Conservation (phyloP, 2,797 vertebrate species). For the Typhlichthys eigenmanni region DNA sequence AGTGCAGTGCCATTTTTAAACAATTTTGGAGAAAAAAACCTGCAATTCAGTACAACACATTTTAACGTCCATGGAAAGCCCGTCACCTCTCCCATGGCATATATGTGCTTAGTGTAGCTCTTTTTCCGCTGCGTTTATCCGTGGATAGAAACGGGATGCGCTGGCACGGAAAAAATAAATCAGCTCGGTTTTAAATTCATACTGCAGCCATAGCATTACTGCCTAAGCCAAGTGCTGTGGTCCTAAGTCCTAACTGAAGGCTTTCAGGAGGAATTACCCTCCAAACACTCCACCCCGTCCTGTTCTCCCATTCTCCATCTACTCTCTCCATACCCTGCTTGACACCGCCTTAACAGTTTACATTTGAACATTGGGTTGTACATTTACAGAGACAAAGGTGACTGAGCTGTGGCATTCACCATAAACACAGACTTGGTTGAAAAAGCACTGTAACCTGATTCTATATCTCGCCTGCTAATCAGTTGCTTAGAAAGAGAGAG, state of each 20-base stretch:
- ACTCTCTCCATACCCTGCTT: constrained; percentile 20
- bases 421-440: constrained; percentile 39
- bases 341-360: constrained; percentile 49
- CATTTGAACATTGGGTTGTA: constrained; percentile 33
- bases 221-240: constrained; percentile 28
- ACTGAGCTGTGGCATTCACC: constrained; percentile 39
- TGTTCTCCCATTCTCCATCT: constrained; percentile 18
- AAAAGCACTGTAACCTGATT: constrained; percentile 22
- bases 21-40: constrained; percentile 30
- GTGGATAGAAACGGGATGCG: constrained; percentile 57
- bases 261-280: constrained; percentile 49
- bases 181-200: constrained; percentile 56
- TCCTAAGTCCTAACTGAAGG: constrained; percentile 44
- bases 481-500: not conserved
- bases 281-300: constrained; percentile 17
- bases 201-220: constrained; percentile 43
- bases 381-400: constrained; percentile 13
- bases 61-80: constrained; percentile 52
- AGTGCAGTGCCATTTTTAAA: constrained; percentile 5
- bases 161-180: constrained; percentile 71
- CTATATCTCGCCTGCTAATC: constrained; percentile 9
- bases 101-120: constrained; percentile 37
- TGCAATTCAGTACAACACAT: not conserved
- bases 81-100: constrained; percentile 40
- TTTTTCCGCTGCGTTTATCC: constrained; percentile 51